A percentile compares a stretch with the other conserved stretches of the same genome.
Conservation (phyloP, 2,113 vertebrate species). For the Hucho hucho region DNA sequence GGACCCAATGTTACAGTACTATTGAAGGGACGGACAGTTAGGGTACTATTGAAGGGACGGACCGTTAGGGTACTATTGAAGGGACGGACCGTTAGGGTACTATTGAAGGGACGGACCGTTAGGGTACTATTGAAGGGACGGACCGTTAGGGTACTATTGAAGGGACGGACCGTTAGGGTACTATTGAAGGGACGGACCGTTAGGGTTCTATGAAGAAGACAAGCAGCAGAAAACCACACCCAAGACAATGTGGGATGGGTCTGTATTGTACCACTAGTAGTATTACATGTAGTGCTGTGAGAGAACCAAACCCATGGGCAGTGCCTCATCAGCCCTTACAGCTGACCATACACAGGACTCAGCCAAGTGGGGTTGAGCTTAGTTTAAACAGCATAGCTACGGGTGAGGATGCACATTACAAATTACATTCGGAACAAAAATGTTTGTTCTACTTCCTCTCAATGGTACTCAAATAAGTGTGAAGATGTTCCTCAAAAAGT, state of each 20-base stretch:
- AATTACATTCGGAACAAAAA: neutral
- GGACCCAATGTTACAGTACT: constrained; percentile 61
- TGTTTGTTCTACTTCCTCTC: too few species aligned
- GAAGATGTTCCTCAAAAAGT: constrained; percentile 13
- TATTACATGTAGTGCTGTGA: too few species aligned
- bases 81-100: too few species aligned
- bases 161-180: too few species aligned
- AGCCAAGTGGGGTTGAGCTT: neutral
- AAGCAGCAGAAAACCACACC: neutral
- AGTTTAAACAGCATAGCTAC: constrained; percentile 10
- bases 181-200: too few species aligned
- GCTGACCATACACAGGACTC: neutral
- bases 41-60: too few species aligned
- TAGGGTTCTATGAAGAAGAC: neutral
- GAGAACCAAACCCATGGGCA: too few species aligned
- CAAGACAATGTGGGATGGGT: neutral
- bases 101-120: too few species aligned
- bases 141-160: too few species aligned
- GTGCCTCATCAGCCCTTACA: neutral
- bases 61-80: too few species aligned
- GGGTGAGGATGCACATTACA: neutral
- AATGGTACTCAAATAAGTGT: constrained; percentile 3
- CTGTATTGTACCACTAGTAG: neutral
- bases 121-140: too few species aligned
- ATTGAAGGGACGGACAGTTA: neutral